phyloP scores from a whole-genome alignment of 1,140 invertebrate genomes.

The Scaptomyza graminum region DNA sequence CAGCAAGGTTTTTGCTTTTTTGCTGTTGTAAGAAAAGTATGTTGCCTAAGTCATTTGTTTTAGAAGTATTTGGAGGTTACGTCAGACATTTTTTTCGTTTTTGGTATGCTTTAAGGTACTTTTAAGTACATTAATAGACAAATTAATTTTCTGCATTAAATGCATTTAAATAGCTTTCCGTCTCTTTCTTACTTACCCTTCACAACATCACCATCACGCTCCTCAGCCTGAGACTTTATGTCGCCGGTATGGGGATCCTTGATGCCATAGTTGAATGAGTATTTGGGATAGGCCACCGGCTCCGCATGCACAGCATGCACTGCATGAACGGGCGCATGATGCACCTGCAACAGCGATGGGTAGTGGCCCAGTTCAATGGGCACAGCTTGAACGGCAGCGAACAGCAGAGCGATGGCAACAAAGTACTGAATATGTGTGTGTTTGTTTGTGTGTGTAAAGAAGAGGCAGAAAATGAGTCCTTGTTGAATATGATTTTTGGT shows the following conservation, averaged over 20 bases:
- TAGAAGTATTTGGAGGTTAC: neutral
- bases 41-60: conserved; percentile 11
- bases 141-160: too few species aligned
- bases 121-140: too few species aligned
- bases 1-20: neutral
- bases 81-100: too few species aligned
- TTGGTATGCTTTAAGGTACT: too few species aligned
- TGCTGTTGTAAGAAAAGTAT: neutral
- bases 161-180: too few species aligned
- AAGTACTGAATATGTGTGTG: conserved; percentile 68
- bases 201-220: conserved; percentile 86
- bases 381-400: conserved; percentile 75
- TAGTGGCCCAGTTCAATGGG: conserved; percentile 83
- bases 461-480: conserved; percentile 48
- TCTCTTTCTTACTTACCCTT: conserved; percentile 74
- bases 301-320: conserved; percentile 78
- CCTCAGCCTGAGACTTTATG: conserved; percentile 87
- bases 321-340: conserved; percentile 72
- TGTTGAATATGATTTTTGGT: conserved; percentile 3
- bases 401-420: conserved; percentile 78
- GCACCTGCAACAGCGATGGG: conserved; percentile 71
- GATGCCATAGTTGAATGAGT: conserved; percentile 85
- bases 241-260: conserved; percentile 86
- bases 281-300: conserved; percentile 84
- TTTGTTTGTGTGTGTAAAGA: conserved; percentile 29